phyloP scores from a whole-genome alignment of 1,140 invertebrate species.

The Phortica variegata region DNA sequence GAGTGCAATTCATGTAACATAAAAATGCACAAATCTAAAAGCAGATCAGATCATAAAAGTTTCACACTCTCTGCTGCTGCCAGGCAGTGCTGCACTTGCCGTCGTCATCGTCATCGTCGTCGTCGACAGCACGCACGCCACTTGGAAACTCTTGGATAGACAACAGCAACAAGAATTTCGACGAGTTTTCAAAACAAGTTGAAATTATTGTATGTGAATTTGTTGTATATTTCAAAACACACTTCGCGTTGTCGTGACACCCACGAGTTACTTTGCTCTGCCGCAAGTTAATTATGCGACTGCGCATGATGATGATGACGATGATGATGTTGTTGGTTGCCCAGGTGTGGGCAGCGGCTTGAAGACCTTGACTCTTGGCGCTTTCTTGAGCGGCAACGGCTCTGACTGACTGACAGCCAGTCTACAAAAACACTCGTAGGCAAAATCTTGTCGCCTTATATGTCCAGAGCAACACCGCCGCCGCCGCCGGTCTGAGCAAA shows the following conservation, averaged over 20 bases:
- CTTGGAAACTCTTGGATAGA: too few species aligned
- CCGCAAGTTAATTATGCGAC: slow-evolving; percentile 49
- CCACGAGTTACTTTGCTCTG: slow-evolving; percentile 34
- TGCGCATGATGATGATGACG: slow-evolving; percentile 16
- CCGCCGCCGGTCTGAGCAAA: too few species aligned
- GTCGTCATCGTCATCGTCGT: too few species aligned
- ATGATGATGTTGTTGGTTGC: slow-evolving; percentile 1
- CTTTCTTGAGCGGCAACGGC: too few species aligned
- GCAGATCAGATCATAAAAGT: background rate
- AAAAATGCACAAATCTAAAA: background rate
- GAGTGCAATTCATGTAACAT: background rate
- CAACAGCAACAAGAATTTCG: background rate
- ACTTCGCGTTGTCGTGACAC: slow-evolving; percentile 19
- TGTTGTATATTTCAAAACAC: slow-evolving; percentile 6
- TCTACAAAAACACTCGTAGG: too few species aligned
- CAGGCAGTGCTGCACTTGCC: too few species aligned
- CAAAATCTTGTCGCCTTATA: too few species aligned
- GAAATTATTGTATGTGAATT: slow-evolving; percentile 10
- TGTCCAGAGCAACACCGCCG: too few species aligned
- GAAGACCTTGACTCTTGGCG: slow-evolving; percentile 45
- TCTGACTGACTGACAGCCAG: too few species aligned
- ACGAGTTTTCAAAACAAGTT: slow-evolving; percentile 1
- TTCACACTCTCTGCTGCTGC: background rate
- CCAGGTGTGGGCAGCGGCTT: slow-evolving; percentile 39
- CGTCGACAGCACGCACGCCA: too few species aligned